Percentiles rank a stretch among this genome's conserved stretches.
Conservation (phyloP, 2,797 vertebrate genomes). For the Sternotherus odoratus region DNA sequence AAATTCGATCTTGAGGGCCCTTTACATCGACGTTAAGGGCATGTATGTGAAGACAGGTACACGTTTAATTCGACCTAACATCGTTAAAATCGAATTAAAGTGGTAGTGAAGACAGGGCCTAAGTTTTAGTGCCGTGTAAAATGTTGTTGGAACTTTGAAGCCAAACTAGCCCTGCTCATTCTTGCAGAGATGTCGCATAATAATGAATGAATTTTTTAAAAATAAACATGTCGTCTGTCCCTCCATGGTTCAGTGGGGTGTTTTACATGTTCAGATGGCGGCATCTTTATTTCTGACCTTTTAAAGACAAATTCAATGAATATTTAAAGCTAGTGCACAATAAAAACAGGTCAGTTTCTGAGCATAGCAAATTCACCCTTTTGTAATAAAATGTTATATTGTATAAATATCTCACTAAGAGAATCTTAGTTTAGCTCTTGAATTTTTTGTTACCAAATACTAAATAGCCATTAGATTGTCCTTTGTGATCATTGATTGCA, state of each 20-base stretch:
- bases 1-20: no score
- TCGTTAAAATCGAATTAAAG: no score
- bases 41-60: no score
- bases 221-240: neutral
- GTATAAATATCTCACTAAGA: neutral
- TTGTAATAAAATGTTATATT: neutral
- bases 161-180: neutral
- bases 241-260: neutral
- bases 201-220: neutral
- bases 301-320: constrained; percentile 8
- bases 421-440: neutral
- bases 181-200: neutral
- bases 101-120: no score
- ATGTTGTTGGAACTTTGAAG: neutral
- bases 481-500: constrained; percentile 23
- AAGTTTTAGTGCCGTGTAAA: neutral
- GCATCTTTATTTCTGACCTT: constrained; percentile 1
- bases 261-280: neutral
- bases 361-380: neutral
- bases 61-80: no score
- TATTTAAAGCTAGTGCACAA: neutral
- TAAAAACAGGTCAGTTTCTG: neutral
- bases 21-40: no score
- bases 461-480: neutral
- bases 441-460: neutral